phyloP scores from a whole-genome alignment of 1,140 invertebrate genomes.

The Drosophila nannoptera region DNA sequence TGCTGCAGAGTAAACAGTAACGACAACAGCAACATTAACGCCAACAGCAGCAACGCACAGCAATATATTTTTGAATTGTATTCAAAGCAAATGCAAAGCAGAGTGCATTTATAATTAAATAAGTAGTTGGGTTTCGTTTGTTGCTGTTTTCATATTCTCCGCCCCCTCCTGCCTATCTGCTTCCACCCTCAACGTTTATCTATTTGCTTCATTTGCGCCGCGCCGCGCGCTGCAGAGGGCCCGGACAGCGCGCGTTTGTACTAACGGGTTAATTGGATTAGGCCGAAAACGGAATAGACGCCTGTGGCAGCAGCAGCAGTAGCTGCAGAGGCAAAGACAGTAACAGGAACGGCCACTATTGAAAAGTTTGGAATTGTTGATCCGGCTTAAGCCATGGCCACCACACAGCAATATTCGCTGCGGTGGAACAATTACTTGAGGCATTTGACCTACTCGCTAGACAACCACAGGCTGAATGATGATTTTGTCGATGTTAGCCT shows the following conservation, averaged over 20 bases:
- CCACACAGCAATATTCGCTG: constrained; percentile 85
- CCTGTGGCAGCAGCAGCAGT: not conserved
- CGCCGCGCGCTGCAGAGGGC: no score
- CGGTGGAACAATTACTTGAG: constrained; percentile 88
- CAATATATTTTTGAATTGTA: not conserved
- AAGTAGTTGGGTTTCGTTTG: not conserved
- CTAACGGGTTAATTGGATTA: constrained; percentile 44
- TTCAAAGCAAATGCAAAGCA: not conserved
- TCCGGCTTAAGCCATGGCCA: constrained; percentile 61
- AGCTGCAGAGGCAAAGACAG: not conserved
- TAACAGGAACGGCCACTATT: not conserved
- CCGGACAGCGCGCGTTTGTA: constrained; percentile 1
- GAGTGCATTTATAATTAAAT: constrained; percentile 1
- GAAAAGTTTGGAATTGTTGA: not conserved
- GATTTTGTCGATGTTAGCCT: constrained; percentile 92
- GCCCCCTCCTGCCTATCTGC: no score
- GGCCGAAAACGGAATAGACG: not conserved
- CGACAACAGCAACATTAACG: constrained; percentile 20
- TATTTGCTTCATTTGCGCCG: no score
- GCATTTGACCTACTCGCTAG: constrained; percentile 88
- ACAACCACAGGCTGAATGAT: constrained; percentile 86
- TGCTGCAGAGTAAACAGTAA: not conserved
- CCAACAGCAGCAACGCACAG: not conserved
- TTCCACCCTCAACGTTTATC: not conserved
- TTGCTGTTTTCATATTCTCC: not conserved